phyloP scores from a whole-genome alignment of 2,797 vertebrate species.

The Scomberomorus guttatus region DNA sequence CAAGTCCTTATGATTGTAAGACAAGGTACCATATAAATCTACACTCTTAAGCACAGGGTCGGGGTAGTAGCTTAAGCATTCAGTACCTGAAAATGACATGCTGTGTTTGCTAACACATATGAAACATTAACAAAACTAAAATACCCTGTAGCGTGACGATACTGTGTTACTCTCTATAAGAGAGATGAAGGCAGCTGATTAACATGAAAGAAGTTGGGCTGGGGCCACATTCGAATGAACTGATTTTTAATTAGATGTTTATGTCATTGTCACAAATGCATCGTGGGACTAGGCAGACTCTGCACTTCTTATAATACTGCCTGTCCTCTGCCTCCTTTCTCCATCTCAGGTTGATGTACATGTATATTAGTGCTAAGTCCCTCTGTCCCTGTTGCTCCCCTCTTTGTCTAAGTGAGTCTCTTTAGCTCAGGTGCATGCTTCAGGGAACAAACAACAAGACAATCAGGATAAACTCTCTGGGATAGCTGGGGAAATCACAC shows the following conservation, averaged over 20 bases:
- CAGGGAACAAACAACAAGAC: slow-evolving; percentile 72
- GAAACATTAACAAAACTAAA: not conserved
- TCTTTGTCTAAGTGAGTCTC: slow-evolving; percentile 76
- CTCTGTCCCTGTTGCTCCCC: slow-evolving; percentile 58
- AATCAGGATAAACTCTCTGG: slow-evolving; percentile 69
- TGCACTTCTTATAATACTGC: slow-evolving; percentile 22
- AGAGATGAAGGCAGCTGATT: slow-evolving; percentile 2
- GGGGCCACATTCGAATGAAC: slow-evolving; percentile 25
- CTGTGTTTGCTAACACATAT: not conserved
- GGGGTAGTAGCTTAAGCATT: too few species aligned
- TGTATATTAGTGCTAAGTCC: slow-evolving; percentile 69
- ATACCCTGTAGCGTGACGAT: not conserved
- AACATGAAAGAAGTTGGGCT: slow-evolving; percentile 18
- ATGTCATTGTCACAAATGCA: slow-evolving; percentile 23
- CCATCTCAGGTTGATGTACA: slow-evolving; percentile 57
- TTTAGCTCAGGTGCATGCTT: slow-evolving; percentile 76
- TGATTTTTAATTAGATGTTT: slow-evolving; percentile 35
- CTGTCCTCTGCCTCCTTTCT: slow-evolving; percentile 28
- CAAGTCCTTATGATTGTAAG: not conserved
- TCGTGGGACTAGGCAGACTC: slow-evolving; percentile 14
- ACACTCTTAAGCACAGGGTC: not conserved
- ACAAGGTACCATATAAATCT: not conserved
- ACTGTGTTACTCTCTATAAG: not conserved
- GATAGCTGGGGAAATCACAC: slow-evolving; percentile 48
- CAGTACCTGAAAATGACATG: not conserved